These are phyloP conservation scores for Rhodeus uyekii DNA, from an alignment of 2,797 vertebrate genomes.

Conservation along the genomic window DNA sequence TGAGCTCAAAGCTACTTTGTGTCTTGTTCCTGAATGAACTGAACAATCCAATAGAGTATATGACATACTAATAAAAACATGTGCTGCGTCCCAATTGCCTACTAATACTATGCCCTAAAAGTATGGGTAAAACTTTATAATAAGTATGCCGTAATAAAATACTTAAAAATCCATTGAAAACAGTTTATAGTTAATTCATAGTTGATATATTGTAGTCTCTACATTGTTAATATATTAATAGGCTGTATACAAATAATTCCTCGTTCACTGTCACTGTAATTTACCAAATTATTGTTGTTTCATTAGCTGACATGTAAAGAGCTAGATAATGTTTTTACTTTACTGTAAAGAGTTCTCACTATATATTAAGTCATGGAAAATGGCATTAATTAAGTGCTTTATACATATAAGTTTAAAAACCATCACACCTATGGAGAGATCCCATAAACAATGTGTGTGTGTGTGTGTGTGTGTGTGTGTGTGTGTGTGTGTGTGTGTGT, in stretches of 20 bases:
- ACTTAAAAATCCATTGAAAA: not conserved
- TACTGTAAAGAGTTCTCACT: too few species aligned
- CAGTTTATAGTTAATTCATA: not conserved
- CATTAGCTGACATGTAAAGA: too few species aligned
- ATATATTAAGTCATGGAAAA: too few species aligned
- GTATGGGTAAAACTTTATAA: too few species aligned
- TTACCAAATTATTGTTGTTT: not conserved
- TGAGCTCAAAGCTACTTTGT: not conserved
- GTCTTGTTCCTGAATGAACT: not conserved
- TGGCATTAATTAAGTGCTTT: too few species aligned
- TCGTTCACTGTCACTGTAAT: not conserved
- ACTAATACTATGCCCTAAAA: not conserved
- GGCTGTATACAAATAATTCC: not conserved
- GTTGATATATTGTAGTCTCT: not conserved
- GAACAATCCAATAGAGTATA: not conserved
- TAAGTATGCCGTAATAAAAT: too few species aligned
- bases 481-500: too few species aligned
- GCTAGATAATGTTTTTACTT: too few species aligned
- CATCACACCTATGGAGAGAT: too few species aligned
- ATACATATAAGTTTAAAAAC: too few species aligned
- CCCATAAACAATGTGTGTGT: too few species aligned
- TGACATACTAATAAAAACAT: not conserved
- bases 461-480: too few species aligned
- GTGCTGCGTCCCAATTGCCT: not conserved
- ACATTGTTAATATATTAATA: not conserved